Evolutionary conservation across 1,140 invertebrate species (phyloP).

Genomic region (Latrodectus geometricus): DNA sequence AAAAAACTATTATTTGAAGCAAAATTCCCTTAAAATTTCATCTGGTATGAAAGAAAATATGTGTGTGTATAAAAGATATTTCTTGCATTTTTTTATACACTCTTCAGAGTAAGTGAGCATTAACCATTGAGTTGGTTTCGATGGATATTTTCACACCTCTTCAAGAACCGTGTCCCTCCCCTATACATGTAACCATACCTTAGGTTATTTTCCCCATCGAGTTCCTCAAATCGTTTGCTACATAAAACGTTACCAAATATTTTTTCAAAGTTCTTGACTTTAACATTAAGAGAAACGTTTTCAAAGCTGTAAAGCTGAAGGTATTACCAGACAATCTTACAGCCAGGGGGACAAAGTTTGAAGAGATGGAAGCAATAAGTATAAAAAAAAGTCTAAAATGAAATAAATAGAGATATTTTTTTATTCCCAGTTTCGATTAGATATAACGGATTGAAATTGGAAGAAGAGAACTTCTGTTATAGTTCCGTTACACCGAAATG

Average conservation of each 20-base stretch:
- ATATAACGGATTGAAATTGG: conserved; percentile 59
- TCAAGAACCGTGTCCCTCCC: background rate
- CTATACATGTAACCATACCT: conserved; percentile 26
- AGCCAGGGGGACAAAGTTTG: conserved; percentile 42
- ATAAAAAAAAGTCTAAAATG: conserved; percentile 15
- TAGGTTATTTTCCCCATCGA: conserved; percentile 43
- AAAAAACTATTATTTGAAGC: no score
- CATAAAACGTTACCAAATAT: conserved; percentile 31
- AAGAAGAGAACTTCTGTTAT: conserved; percentile 34
- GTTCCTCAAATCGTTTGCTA: background rate
- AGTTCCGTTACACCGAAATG: conserved; percentile 7
- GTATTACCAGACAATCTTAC: conserved; percentile 42
- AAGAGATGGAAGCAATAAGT: conserved; percentile 20
- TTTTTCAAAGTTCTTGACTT: conserved; percentile 29
- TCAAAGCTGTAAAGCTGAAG: conserved; percentile 35
- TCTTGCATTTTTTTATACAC: background rate
- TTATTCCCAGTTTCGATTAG: conserved; percentile 42
- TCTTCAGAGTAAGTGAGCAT: conserved; percentile 13
- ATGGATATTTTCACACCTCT: background rate
- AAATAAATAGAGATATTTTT: conserved; percentile 57
- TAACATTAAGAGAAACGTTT: conserved; percentile 19
- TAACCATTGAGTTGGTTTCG: conserved; percentile 13
- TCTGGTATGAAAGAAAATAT: no score
- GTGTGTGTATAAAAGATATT: background rate
- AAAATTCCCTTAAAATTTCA: no score